Conservation (phyloP, 1,140 invertebrate genomes). For the Tribolium castaneum region DNA sequence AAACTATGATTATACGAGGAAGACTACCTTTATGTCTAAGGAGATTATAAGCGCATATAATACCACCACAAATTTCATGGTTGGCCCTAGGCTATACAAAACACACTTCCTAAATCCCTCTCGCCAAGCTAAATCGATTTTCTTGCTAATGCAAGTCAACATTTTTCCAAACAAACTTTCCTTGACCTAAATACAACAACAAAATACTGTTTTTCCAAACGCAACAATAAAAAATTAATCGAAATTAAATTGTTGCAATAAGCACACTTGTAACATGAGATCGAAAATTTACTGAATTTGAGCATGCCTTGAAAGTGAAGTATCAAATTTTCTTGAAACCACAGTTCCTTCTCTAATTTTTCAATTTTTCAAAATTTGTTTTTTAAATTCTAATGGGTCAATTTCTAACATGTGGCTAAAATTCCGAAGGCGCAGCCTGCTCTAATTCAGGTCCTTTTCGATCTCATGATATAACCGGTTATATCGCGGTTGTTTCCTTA, state of each 20-base stretch:
- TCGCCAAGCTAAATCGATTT: conserved; percentile 6
- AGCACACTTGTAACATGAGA: too few relatives aligned
- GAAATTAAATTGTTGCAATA: neutral
- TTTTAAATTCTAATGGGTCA: too few relatives aligned
- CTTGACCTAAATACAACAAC: neutral
- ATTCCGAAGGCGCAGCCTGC: too few relatives aligned
- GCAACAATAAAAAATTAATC: neutral
- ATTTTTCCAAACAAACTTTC: conserved; percentile 5
- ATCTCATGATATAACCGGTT: too few relatives aligned
- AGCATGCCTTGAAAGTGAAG: too few relatives aligned
- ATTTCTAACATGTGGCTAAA: too few relatives aligned
- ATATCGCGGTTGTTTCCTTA: too few relatives aligned
- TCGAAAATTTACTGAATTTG: too few relatives aligned
- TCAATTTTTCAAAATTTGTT: too few relatives aligned
- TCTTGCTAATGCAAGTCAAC: neutral
- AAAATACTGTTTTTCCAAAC: neutral
- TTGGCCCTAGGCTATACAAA: conserved; percentile 4
- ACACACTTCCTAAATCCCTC: neutral
- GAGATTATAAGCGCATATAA: conserved; percentile 29
- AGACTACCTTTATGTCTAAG: conserved; percentile 7
- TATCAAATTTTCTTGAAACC: too few relatives aligned
- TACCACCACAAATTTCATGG: conserved; percentile 17
- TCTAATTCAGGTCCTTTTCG: too few relatives aligned
- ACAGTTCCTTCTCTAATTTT: too few relatives aligned
- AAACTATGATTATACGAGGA: neutral